Conservation (phyloP, 1,140 invertebrate genomes). For the Teleopsis dalmanni region DNA sequence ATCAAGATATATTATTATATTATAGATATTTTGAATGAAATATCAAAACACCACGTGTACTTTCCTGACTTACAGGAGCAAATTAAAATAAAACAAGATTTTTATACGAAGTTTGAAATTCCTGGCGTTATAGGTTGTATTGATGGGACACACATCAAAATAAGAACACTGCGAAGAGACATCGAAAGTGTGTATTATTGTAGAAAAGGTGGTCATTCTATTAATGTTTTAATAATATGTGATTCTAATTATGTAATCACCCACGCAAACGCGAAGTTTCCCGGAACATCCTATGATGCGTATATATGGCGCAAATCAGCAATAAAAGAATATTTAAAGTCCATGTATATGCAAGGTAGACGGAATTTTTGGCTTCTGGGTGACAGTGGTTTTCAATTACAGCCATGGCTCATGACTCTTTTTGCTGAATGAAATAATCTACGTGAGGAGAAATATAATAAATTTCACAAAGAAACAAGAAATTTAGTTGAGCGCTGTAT, state of each 20-base stretch:
- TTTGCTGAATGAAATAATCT: neutral
- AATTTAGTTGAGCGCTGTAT: neutral
- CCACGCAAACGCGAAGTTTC: neutral
- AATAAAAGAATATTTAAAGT: neutral
- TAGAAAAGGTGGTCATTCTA: too few species aligned
- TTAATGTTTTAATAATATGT: conserved; percentile 4
- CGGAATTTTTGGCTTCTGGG: neutral
- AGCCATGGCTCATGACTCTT: neutral
- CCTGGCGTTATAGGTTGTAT: too few species aligned
- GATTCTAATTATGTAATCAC: neutral
- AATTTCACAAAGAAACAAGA: neutral
- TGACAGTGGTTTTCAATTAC: neutral
- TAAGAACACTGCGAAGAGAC: too few species aligned
- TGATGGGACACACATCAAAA: too few species aligned
- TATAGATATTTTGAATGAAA: too few species aligned
- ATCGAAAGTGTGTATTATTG: too few species aligned
- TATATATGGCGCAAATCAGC: neutral
- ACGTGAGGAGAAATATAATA: neutral
- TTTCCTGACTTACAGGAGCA: too few species aligned
- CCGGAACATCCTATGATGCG: neutral
- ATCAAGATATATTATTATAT: too few species aligned
- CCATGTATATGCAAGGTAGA: neutral
- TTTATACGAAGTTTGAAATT: too few species aligned
- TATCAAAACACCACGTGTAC: too few species aligned
- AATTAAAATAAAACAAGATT: too few species aligned